Base-by-base conservation (phyloP, 2,888 invertebrate genomes). In the Tanytarsus gracilentus region DNA sequence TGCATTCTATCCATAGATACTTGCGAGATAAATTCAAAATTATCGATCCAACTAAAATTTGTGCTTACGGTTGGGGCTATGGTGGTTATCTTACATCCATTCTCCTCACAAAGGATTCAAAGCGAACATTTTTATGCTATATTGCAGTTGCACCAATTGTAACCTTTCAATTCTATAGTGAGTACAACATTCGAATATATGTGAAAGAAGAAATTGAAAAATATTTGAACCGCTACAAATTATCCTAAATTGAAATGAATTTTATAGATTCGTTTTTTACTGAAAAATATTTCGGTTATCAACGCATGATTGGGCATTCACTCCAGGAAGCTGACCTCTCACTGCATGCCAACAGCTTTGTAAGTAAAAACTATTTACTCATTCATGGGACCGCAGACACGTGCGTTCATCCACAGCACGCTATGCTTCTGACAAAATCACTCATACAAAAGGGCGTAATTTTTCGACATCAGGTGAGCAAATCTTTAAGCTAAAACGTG, bases 371-470 rank as follows among this genome's bases (percentile, higher is more conserved):
- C 64, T 81, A 87, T 68, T 76, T 85, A 69, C 68, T 85, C 8
- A 81, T 83, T 65, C 93, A 94, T 72, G 93, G 92, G 51, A 86
- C 88, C 1, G 90, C 88, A 6, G 95, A 96, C 74, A 79, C 83
- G 44, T 77, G 83, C 64, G 89, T 93, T 40, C 94, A 91, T 69
- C 87, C 90, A 68, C 88, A 88, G 69, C 93, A 96, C 72, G 84
- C 91, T 26, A 81, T 93, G 66, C 83, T 89, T 70, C 78, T 95
- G 49, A 86, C 90, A 11, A 80, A 85, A 63, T 85, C 91, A n/a
- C 77, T 95, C 56, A 83, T 88, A n/a, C 80, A 83, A 63, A 84
- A 85, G 63, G 84, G 85, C 62, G 85, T 94, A 5, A 79, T 89
- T 59, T 95, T 91, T 73, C 81, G 87, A 62, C 85, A 90, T 69